A percentile compares a stretch with the other conserved stretches of the same genome.
These are phyloP conservation scores for Sycophaga agraensis DNA, from an alignment of 1,140 invertebrate species.

Conservation along the genomic window DNA sequence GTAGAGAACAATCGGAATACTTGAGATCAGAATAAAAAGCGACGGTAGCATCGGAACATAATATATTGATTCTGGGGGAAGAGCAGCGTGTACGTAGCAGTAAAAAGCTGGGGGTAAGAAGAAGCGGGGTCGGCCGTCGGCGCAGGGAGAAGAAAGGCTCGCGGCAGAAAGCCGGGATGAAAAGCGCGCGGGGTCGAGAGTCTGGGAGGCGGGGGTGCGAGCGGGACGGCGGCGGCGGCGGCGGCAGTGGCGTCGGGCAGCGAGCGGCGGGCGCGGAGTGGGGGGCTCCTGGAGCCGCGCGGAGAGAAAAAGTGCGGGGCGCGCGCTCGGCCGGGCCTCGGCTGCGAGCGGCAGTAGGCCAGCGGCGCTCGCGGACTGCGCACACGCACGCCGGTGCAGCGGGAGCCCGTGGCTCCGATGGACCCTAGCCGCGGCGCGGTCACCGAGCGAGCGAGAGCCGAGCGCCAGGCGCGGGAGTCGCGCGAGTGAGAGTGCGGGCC, in stretches of 20 bases:
- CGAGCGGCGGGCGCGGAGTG: not conserved
- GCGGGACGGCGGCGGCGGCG: not conserved
- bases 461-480: not conserved
- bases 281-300: not conserved
- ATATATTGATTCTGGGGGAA: too few species aligned
- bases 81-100: too few species aligned
- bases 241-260: not conserved
- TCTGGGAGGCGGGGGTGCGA: not conserved
- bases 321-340: constrained; percentile 9
- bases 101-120: too few species aligned
- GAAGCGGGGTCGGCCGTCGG: too few species aligned
- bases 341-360: constrained; percentile 49
- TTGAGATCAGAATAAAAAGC: too few species aligned
- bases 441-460: not conserved
- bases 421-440: constrained; percentile 7
- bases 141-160: too few species aligned
- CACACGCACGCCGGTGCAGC: too few species aligned
- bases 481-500: not conserved
- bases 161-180: too few species aligned
- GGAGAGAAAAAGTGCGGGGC: constrained; percentile 27
- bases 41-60: too few species aligned
- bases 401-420: constrained; percentile 22
- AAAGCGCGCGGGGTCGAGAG: too few species aligned
- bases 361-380: constrained; percentile 50
- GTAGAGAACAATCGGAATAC: too few species aligned